Percentiles rank a stretch among this genome's conserved stretches.
Evolutionary conservation across 2,888 invertebrate genomes (phyloP).

Genomic region (Yponomeuta sedellus): DNA sequence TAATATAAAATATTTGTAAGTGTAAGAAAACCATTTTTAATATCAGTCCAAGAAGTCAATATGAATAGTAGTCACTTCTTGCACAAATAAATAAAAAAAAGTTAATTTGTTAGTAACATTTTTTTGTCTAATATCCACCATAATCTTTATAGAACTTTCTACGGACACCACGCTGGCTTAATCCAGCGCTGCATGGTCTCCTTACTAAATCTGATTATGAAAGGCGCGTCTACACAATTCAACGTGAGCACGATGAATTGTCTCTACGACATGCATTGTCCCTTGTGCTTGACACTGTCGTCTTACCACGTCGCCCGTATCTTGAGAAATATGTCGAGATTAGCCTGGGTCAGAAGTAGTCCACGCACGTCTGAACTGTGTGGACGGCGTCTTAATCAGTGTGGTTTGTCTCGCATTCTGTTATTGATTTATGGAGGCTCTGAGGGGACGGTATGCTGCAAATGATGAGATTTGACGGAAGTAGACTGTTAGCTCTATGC

Average conservation of each 20-base stretch:
- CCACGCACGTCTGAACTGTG: background rate
- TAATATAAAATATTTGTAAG: too few relatives aligned
- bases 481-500: too few relatives aligned
- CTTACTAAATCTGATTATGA: background rate
- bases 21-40: too few relatives aligned
- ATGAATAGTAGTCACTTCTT: too few relatives aligned
- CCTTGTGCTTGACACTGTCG: background rate
- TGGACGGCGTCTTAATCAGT: background rate
- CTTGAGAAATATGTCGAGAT: background rate
- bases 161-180: too few relatives aligned
- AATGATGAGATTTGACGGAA: background rate
- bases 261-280: background rate
- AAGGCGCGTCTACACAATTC: background rate
- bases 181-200: too few relatives aligned
- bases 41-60: too few relatives aligned
- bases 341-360: background rate
- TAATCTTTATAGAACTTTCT: too few relatives aligned
- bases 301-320: background rate
- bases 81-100: too few relatives aligned
- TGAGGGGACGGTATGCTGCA: background rate
- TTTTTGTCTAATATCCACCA: too few relatives aligned
- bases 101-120: too few relatives aligned
- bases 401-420: background rate
- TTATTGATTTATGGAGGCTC: background rate
- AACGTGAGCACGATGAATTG: background rate